Evolutionary conservation across 2,113 vertebrate species (phyloP).

Genomic region (Pionites leucogaster): DNA sequence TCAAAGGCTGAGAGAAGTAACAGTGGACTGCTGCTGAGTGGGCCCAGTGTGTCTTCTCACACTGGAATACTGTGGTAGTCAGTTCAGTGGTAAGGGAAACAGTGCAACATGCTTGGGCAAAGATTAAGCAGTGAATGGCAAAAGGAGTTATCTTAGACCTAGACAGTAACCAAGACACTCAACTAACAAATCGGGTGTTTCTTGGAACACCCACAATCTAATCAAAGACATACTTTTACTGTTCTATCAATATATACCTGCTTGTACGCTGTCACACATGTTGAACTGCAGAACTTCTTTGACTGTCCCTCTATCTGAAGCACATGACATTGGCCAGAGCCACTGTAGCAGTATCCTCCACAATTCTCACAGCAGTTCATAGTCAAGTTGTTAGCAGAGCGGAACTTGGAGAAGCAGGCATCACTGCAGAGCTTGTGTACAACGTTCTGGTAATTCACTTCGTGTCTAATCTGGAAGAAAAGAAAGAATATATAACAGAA

Average conservation of each 20-base stretch:
- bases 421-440: constrained; percentile 94
- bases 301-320: constrained; percentile 85
- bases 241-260: constrained; percentile 76
- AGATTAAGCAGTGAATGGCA: neutral
- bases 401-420: constrained; percentile 90
- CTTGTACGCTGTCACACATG: constrained; percentile 85
- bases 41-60: neutral
- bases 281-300: constrained; percentile 88
- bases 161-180: neutral
- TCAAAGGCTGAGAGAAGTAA: neutral
- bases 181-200: neutral
- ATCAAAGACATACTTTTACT: neutral
- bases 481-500: neutral
- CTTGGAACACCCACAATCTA: neutral
- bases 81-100: neutral
- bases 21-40: neutral
- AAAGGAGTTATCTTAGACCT: neutral
- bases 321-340: constrained; percentile 82
- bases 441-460: constrained; percentile 89
- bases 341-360: constrained; percentile 86
- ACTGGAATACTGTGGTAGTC: neutral
- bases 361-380: constrained; percentile 94
- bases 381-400: constrained; percentile 87
- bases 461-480: constrained; percentile 84
- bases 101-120: neutral